A percentile compares a stretch with the other conserved stretches of the same genome.
These are phyloP conservation scores for Austrolebias charrua DNA, from an alignment of 2,797 vertebrate genomes.

Conservation along the genomic window DNA sequence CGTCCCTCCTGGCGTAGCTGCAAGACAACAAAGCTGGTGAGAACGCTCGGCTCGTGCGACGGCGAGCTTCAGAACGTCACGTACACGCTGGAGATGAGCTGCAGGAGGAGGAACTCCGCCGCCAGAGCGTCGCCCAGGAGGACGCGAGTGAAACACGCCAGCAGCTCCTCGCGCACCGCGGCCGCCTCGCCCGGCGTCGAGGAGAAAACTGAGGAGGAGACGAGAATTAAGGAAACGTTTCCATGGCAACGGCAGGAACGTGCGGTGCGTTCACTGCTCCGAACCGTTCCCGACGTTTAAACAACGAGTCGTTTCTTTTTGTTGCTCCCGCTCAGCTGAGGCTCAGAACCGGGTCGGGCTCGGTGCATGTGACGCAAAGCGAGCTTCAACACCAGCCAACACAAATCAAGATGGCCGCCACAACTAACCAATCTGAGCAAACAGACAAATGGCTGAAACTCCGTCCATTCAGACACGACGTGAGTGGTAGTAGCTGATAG, in stretches of 20 bases:
- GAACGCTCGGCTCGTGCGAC: neutral
- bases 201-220: conserved; percentile 79
- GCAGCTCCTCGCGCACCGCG: conserved; percentile 86
- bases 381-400: neutral
- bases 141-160: conserved; percentile 89
- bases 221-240: neutral
- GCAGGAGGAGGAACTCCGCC: conserved; percentile 92
- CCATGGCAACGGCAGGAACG: neutral
- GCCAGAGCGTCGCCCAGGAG: conserved; percentile 92
- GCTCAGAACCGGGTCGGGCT: too few species aligned
- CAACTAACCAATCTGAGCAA: too few species aligned
- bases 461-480: too few species aligned
- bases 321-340: too few species aligned
- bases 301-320: too few species aligned
- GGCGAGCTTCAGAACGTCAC: conserved; percentile 50
- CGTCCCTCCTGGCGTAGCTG: conserved; percentile 90
- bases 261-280: too few species aligned
- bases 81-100: conserved; percentile 96
- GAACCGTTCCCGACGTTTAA: too few species aligned
- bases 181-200: conserved; percentile 86
- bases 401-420: neutral
- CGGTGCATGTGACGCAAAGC: too few species aligned
- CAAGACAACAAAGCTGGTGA: neutral
- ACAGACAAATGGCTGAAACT: too few species aligned
- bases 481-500: too few species aligned